These are phyloP conservation scores for Boloria selene DNA, from an alignment of 2,888 invertebrate genomes.

Conservation along the genomic window DNA sequence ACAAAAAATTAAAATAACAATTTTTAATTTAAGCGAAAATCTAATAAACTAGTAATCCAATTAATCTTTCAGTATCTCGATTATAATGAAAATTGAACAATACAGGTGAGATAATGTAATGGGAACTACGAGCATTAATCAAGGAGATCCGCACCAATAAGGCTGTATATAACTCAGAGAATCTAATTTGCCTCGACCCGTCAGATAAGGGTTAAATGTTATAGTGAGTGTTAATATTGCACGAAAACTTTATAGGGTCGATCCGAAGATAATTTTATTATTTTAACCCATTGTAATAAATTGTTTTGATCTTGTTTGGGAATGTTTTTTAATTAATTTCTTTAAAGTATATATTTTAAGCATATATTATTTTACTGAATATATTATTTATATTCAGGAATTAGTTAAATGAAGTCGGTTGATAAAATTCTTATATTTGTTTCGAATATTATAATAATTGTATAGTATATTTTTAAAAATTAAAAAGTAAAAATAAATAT, in stretches of 20 bases:
- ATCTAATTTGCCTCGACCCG: slow-evolving; percentile 46
- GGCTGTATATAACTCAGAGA: slow-evolving; percentile 46
- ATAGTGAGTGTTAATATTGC: slow-evolving; percentile 45
- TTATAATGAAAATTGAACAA: slow-evolving; percentile 30
- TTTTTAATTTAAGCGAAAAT: no score
- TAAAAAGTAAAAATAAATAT: no score
- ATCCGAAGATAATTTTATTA: slow-evolving; percentile 37
- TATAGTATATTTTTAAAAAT: no score
- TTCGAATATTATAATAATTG: no score
- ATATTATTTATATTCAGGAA: no score
- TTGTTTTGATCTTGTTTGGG: not conserved
- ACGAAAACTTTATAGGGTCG: slow-evolving; percentile 41
- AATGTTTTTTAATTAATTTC: no score
- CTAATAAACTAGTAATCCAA: slow-evolving; percentile 13
- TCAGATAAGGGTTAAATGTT: slow-evolving; percentile 45
- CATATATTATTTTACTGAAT: no score
- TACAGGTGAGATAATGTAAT: slow-evolving; percentile 40
- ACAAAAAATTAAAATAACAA: no score
- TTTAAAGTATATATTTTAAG: no score
- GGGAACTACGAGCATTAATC: slow-evolving; percentile 44
- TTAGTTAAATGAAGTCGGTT: no score
- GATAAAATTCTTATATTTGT: no score
- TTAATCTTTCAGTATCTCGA: slow-evolving; percentile 23
- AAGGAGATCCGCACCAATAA: slow-evolving; percentile 46
- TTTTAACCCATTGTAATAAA: slow-evolving; percentile 23